phyloP scores from a whole-genome alignment of 2,888 invertebrate genomes.

The Zaprionus bogoriensis region DNA sequence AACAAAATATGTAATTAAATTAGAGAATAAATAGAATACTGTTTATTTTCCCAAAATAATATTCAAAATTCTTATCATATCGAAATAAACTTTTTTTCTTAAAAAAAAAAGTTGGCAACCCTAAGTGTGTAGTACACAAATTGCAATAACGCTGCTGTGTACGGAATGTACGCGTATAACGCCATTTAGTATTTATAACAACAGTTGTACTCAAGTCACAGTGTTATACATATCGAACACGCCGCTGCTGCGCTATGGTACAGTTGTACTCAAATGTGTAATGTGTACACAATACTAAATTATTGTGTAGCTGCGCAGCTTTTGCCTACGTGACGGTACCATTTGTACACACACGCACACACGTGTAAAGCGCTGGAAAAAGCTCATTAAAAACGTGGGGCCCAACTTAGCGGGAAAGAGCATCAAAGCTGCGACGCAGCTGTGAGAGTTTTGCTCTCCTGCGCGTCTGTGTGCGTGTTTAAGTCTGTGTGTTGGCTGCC shows the following conservation, averaged over 20 bases:
- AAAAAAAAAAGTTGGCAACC: no score
- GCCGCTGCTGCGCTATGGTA: background rate
- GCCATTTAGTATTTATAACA: slow-evolving; percentile 4
- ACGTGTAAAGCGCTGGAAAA: background rate
- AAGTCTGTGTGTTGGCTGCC: background rate
- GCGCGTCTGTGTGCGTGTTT: background rate
- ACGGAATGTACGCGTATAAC: no score
- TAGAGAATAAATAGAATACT: no score
- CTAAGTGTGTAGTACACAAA: no score
- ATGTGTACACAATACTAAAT: background rate
- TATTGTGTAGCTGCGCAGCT: background rate
- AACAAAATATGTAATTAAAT: no score
- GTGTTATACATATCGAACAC: background rate
- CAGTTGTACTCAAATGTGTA: slow-evolving; percentile 2
- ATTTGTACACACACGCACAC: background rate
- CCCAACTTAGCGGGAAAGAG: slow-evolving; percentile 14
- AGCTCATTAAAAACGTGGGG: background rate
- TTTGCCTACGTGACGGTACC: background rate
- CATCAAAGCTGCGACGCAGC: background rate
- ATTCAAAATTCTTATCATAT: no score
- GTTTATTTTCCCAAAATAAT: no score
- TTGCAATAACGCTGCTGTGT: no score
- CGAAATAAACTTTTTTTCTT: no score
- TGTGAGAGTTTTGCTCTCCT: background rate
- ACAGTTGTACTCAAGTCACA: slow-evolving; percentile 3